Percentiles rank a stretch among this genome's conserved stretches.
phyloP scores from a whole-genome alignment of 1,140 invertebrate species.

The Caligus rogercresseyi region DNA sequence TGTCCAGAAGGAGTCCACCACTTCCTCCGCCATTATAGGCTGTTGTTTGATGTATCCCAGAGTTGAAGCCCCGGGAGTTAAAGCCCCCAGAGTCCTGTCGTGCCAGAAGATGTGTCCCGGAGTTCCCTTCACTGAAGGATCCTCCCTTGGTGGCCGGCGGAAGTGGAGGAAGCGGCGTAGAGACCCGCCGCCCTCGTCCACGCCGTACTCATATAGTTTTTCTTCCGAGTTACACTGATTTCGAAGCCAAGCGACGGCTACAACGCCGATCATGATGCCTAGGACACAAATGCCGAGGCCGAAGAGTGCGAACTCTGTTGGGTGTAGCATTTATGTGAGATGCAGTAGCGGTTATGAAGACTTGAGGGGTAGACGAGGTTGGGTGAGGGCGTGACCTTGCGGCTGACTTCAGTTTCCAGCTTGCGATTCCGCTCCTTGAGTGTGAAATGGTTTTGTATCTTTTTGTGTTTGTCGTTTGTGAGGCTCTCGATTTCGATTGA shows the following conservation, averaged over 20 bases:
- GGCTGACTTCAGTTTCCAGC: neutral
- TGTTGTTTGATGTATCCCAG: neutral
- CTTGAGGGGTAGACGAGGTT: neutral
- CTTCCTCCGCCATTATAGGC: neutral
- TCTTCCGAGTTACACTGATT: slow-evolving; percentile 14
- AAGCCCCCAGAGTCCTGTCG: slow-evolving; percentile 11
- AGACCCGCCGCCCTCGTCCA: neutral
- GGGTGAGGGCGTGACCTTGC: neutral
- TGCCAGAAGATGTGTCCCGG: neutral
- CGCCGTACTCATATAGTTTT: slow-evolving; percentile 10
- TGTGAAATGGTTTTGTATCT: slow-evolving; percentile 3
- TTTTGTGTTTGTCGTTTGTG: neutral
- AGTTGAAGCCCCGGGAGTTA: slow-evolving; percentile 1
- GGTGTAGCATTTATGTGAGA: slow-evolving; percentile 18
- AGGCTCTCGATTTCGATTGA: slow-evolving; percentile 1
- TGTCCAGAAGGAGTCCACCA: too few species aligned
- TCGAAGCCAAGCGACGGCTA: slow-evolving; percentile 12
- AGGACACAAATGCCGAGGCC: slow-evolving; percentile 14
- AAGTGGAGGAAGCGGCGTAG: neutral
- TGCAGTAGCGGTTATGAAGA: slow-evolving; percentile 13
- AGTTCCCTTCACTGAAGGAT: neutral
- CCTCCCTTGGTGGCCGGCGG: neutral
- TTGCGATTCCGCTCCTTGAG: neutral
- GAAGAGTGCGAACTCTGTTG: slow-evolving; percentile 19
- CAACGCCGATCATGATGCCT: slow-evolving; percentile 17